Conservation (phyloP, 2,113 vertebrate genomes). For the Nanorana parkeri region DNA sequence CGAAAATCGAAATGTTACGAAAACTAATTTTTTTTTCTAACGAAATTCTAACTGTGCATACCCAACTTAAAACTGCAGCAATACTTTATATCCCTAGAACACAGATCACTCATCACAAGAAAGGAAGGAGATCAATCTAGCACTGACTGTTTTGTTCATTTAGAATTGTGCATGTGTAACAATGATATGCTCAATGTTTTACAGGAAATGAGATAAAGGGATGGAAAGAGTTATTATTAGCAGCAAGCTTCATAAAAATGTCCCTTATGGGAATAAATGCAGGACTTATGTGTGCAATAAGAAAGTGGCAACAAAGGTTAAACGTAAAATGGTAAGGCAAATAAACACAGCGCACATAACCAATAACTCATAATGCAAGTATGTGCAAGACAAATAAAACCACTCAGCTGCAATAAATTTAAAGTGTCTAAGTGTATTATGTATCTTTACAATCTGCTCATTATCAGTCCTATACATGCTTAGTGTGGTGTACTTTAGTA, state of each 20-base stretch:
- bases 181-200: not conserved
- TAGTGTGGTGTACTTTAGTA: no score
- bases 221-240: constrained; percentile 26
- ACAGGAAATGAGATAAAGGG: constrained; percentile 17
- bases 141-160: no score
- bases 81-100: no score
- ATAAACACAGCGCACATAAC: not conserved
- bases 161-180: no score
- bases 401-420: not conserved
- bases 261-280: constrained; percentile 5
- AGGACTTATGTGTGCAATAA: constrained; percentile 23
- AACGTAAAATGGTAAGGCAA: not conserved
- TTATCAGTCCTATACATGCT: no score
- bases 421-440: not conserved
- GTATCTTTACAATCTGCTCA: no score
- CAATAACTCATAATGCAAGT: not conserved
- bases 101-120: no score
- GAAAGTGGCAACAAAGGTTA: constrained; percentile 14
- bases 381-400: not conserved
- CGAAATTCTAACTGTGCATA: no score
- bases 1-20: no score
- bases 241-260: not conserved
- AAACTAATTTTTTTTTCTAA: no score
- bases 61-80: no score
- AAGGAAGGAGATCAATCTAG: no score